Evolutionary conservation across 2,113 vertebrate species (phyloP).

Genomic region (Tenebrosternarchus preto): DNA sequence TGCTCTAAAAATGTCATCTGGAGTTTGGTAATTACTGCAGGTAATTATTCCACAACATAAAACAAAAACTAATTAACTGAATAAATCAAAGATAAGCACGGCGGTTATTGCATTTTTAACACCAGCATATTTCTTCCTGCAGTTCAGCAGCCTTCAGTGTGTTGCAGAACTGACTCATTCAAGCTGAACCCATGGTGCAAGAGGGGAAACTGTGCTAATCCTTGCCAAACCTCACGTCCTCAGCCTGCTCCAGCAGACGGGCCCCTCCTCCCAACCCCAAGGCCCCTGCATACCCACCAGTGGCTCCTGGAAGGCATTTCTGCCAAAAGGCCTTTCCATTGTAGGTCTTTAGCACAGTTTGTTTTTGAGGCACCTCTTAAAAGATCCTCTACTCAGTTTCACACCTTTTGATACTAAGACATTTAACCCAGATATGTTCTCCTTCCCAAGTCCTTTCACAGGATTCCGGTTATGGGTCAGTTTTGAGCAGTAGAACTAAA

Average conservation of each 20-base stretch:
- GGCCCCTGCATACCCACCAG: background rate
- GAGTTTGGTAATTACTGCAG: no score
- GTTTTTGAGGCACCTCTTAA: background rate
- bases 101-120: no score
- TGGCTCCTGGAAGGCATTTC: background rate
- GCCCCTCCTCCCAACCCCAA: background rate
- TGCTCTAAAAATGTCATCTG: no score
- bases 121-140: background rate
- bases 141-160: background rate
- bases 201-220: background rate
- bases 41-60: no score
- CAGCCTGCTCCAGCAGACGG: background rate
- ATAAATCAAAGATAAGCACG: no score
- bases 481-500: background rate
- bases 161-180: background rate
- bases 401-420: background rate
- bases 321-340: background rate
- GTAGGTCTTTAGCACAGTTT: background rate
- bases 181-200: background rate
- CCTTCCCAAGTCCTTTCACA: background rate
- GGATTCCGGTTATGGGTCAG: background rate
- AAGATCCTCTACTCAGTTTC: background rate
- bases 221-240: background rate
- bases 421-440: background rate
- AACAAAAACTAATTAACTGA: no score